Evolutionary conservation across 2,888 invertebrate species (phyloP).

Genomic region (Caenorhabditis imperialis): DNA sequence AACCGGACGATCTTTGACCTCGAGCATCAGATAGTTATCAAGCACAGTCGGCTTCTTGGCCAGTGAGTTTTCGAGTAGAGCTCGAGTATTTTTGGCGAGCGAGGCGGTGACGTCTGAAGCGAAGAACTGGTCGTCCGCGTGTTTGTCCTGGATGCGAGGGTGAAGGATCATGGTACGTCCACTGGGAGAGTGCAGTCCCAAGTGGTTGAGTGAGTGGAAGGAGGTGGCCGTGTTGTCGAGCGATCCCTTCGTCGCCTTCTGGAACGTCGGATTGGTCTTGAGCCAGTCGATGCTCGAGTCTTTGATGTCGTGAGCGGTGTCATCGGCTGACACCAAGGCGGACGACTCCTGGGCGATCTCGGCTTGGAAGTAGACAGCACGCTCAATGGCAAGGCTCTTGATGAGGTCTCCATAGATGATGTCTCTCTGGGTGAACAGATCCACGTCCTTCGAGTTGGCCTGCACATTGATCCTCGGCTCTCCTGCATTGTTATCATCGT

Average conservation of each 20-base stretch:
- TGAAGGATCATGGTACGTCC: constrained; percentile 41
- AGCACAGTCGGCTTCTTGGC: constrained; percentile 15
- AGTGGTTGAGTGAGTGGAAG: constrained; percentile 36
- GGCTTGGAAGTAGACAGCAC: background rate
- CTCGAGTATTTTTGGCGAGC: constrained; percentile 26
- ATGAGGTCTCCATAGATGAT: background rate
- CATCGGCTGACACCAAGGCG: background rate
- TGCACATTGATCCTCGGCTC: background rate
- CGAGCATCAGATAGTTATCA: constrained; percentile 45
- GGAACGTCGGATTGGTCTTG: constrained; percentile 37
- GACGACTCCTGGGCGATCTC: background rate
- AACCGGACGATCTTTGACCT: constrained; percentile 39
- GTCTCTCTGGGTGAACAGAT: constrained; percentile 5
- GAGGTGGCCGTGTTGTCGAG: constrained; percentile 13
- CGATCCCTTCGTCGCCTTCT: constrained; percentile 40
- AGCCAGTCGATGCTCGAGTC: constrained; percentile 43
- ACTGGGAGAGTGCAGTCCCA: constrained; percentile 32
- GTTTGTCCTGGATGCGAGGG: constrained; percentile 23
- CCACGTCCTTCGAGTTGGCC: constrained; percentile 24
- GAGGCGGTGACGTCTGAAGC: constrained; percentile 1
- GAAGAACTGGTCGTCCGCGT: constrained; percentile 5
- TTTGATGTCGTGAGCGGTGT: constrained; percentile 19
- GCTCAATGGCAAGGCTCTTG: background rate
- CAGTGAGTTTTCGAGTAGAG: constrained; percentile 22
- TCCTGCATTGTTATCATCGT: constrained; percentile 9